Percentiles rank a stretch among this genome's conserved stretches.
phyloP scores from a whole-genome alignment of 2,113 vertebrate species.

The Sapayoa aenigma region DNA sequence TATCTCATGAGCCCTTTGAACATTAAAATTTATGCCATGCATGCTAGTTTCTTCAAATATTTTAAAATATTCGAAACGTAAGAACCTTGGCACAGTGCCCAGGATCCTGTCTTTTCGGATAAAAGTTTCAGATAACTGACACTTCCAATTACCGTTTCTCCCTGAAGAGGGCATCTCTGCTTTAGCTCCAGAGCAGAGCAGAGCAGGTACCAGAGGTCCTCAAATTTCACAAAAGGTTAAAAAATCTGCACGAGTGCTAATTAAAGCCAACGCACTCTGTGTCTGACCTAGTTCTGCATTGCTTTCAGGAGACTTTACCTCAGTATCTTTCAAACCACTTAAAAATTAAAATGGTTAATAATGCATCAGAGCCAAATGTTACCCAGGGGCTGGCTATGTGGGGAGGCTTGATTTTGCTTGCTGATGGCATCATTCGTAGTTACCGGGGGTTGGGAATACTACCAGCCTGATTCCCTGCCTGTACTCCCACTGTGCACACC shows the following conservation, averaged over 20 bases:
- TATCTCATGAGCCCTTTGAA: constrained; percentile 47
- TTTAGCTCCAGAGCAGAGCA: constrained; percentile 13
- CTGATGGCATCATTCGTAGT: accelerated
- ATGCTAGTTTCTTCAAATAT: constrained; percentile 42
- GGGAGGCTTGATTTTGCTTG: neutral
- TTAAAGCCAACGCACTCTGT: neutral
- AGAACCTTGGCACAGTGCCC: constrained; percentile 55
- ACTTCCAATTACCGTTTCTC: constrained; percentile 70
- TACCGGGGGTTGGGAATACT: neutral
- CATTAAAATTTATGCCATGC: constrained; percentile 53
- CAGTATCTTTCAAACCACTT: neutral
- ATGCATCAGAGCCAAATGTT: neutral
- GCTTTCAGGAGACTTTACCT: constrained; percentile 33
- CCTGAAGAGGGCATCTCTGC: constrained; percentile 56
- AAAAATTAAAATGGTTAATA: constrained; percentile 40
- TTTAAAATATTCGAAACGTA: constrained; percentile 60
- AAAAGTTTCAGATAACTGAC: constrained; percentile 68
- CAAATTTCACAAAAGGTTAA: constrained; percentile 50
- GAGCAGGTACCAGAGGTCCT: neutral
- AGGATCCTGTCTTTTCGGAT: constrained; percentile 54
- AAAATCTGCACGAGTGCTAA: constrained; percentile 30
- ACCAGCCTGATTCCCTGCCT: neutral
- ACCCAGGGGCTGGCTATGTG: neutral
- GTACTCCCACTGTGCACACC: neutral
- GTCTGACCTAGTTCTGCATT: constrained; percentile 60